phyloP scores from a whole-genome alignment of 1,140 invertebrate genomes.

The Drosophila sturtevanti region DNA sequence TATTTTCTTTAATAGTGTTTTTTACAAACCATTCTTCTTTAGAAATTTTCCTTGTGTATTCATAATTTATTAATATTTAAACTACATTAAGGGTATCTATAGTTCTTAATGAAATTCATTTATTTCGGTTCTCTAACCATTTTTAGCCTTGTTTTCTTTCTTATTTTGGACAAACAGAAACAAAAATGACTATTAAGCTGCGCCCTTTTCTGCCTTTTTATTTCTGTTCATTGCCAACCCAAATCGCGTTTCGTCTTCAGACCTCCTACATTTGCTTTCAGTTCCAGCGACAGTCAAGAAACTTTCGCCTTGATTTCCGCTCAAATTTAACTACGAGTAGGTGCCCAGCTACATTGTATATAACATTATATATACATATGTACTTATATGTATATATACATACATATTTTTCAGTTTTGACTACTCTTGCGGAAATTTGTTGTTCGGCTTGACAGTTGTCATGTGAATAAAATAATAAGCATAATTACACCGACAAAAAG shows the following conservation, averaged over 20 bases:
- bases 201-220: slow-evolving; percentile 35
- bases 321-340: slow-evolving; percentile 31
- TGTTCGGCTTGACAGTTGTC: slow-evolving; percentile 43
- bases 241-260: slow-evolving; percentile 19
- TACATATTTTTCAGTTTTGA: slow-evolving; percentile 14
- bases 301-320: slow-evolving; percentile 56
- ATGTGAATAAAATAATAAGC: slow-evolving; percentile 47
- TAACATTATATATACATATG: background rate
- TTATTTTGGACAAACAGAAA: background rate
- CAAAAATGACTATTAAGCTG: slow-evolving; percentile 31
- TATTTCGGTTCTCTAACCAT: background rate
- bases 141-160: slow-evolving; percentile 11
- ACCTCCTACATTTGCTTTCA: slow-evolving; percentile 25
- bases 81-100: background rate
- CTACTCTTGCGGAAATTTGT: slow-evolving; percentile 50
- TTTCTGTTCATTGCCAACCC: slow-evolving; percentile 8
- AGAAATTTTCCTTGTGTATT: too few species aligned
- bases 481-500: slow-evolving; percentile 38
- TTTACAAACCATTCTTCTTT: too few species aligned
- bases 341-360: background rate
- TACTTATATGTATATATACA: background rate
- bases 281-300: slow-evolving; percentile 22
- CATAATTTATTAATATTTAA: too few species aligned
- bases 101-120: background rate
- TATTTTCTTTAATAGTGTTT: too few species aligned